Base-by-base conservation (phyloP, 1,140 invertebrate species). In the Lordiphosa clarofinis region DNA sequence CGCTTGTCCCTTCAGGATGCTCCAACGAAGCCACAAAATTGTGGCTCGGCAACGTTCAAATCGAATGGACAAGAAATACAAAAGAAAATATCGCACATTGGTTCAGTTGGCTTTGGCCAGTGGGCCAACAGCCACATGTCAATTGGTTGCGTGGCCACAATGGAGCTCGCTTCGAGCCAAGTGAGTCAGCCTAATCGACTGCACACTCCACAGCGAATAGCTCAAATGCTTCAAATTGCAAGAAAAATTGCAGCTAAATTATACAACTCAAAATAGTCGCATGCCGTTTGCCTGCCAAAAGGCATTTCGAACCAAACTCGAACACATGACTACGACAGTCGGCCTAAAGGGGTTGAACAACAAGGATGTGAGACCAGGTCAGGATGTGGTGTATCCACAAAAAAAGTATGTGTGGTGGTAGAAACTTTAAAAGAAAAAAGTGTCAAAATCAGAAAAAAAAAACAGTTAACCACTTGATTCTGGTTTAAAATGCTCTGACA, bases 11-110 rank as follows among this genome's bases (percentile, higher is more conserved):
- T 3, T 13, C 35, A 28, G 4, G 40, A 39, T n/a, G 19, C 40
- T 35, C 39, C 54, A 44, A 44, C 37, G 59, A 65, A 54, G 56
- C 74, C 56, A 52, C 69, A 64, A 57, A 61, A 53, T 38, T 81
- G 33, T 46, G 67, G 67, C 62, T 35, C 35, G 47, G 6, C 47
- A 36, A 36, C 8, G 33, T 35, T 49, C 47, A 35, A 37, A 28
- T 28, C 31, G 31, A 37, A 48, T 48, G 28, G 12, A 28, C 24
- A 11, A 48, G 46, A 21, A 21, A 21, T 8, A 28, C 28, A 6
- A 13, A 49, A 12, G 12, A 36, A 37, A 21, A 49, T 21, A 13
- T 13, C 35, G 37, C 33, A 49, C 12, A n/a, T 48, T 2, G 21
- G 1, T 21, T 4, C 21, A 3, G 1, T 36, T 36, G 13, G 47